Conservation (phyloP, 2,888 invertebrate species). For the Thelaira solivaga region DNA sequence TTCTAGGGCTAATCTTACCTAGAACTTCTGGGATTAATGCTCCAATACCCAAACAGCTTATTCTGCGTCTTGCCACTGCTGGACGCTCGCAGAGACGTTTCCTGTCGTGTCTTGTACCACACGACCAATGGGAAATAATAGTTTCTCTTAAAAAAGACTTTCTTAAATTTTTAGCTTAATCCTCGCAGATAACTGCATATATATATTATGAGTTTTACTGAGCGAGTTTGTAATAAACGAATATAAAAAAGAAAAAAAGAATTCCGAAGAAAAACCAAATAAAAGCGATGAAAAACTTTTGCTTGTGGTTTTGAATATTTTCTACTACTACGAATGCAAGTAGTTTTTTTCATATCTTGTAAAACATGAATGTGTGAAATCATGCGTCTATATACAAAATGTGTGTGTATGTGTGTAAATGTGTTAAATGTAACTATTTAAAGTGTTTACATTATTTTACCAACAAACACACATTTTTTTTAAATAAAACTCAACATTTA, state of each 20-base stretch:
- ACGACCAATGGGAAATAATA: too few relatives aligned
- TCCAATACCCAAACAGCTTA: too few relatives aligned
- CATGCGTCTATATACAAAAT: neutral
- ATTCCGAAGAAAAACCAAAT: neutral
- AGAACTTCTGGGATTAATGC: too few relatives aligned
- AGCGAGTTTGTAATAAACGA: conserved; percentile 1
- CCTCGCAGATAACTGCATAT: conserved; percentile 3
- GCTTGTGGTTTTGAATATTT: conserved; percentile 46
- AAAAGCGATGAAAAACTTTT: conserved; percentile 29
- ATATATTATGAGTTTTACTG: conserved; percentile 10
- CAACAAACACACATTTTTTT: neutral
- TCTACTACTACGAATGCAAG: neutral
- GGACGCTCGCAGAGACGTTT: too few relatives aligned
- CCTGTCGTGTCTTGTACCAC: too few relatives aligned
- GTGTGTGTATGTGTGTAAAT: neutral
- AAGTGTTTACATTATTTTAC: conserved; percentile 40
- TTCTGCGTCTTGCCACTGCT: too few relatives aligned
- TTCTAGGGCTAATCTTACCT: too few relatives aligned
- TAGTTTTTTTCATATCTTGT: neutral
- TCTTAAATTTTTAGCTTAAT: neutral
- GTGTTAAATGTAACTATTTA: conserved; percentile 15
- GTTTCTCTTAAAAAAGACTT: too few relatives aligned
- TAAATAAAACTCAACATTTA: conserved; percentile 18
- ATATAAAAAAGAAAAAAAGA: conserved; percentile 14
- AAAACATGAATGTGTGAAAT: conserved; percentile 6